Evolutionary conservation across 2,797 vertebrate genomes (phyloP).

Genomic region (Ibycter americanus): DNA sequence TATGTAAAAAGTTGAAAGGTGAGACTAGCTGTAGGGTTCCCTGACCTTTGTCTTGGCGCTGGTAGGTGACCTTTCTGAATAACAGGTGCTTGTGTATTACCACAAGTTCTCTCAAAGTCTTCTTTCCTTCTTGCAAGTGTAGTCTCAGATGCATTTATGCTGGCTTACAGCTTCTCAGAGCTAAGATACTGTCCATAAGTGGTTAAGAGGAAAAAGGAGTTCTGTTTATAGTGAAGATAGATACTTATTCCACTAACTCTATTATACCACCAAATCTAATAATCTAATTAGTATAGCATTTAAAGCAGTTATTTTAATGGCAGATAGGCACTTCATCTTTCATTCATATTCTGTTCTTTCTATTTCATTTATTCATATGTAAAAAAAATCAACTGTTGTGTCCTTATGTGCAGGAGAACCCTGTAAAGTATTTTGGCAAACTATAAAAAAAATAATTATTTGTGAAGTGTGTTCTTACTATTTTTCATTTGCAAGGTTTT

Average conservation of each 20-base stretch:
- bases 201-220: not conserved
- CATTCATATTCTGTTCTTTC: not conserved
- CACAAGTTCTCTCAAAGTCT: not conserved
- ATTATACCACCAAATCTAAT: not conserved
- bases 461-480: not conserved
- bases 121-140: not conserved
- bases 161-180: not conserved
- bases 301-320: not conserved
- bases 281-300: not conserved
- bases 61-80: not conserved
- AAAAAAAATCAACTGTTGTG: not conserved
- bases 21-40: not conserved
- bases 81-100: not conserved
- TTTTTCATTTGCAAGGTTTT: not conserved
- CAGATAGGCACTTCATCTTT: not conserved
- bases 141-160: not conserved
- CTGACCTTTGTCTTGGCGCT: not conserved
- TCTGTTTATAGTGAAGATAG: not conserved
- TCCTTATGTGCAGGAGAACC: not conserved
- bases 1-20: not conserved
- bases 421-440: not conserved
- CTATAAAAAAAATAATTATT: not conserved
- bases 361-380: fast-evolving
- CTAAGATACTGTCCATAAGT: not conserved
- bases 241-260: not conserved